Percentiles rank a stretch among this genome's conserved stretches.
Evolutionary conservation across 2,888 invertebrate species (phyloP).

Genomic region (Aphidius colemani): DNA sequence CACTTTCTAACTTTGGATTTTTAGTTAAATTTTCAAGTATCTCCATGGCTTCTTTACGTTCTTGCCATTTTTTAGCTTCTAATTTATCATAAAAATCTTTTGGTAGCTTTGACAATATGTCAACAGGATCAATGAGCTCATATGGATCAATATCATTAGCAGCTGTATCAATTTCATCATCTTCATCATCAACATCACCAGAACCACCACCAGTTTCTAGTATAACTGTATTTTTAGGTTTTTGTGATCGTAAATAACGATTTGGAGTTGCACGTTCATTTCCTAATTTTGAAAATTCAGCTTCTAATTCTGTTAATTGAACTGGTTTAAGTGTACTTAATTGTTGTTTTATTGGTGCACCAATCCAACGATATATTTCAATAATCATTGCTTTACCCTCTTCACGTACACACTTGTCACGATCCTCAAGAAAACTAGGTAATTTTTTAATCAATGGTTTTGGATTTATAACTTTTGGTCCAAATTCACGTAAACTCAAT

Average conservation of each 20-base stretch:
- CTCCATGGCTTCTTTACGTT: constrained; percentile 91
- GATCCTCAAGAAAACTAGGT: constrained; percentile 81
- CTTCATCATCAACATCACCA: constrained; percentile 64
- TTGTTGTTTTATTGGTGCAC: constrained; percentile 81
- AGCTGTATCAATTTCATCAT: constrained; percentile 65
- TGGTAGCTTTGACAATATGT: constrained; percentile 89
- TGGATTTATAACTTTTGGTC: constrained; percentile 85
- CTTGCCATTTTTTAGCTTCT: constrained; percentile 96
- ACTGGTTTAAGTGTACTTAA: constrained; percentile 86
- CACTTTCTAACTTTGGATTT: constrained; percentile 84
- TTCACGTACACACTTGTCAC: constrained; percentile 90
- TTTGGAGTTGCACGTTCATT: constrained; percentile 72
- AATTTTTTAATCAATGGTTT: constrained; percentile 90
- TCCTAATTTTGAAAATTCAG: constrained; percentile 79
- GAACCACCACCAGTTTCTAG: constrained; percentile 62
- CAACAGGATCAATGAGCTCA: constrained; percentile 89
- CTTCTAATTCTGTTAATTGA: constrained; percentile 85
- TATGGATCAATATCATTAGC: constrained; percentile 80
- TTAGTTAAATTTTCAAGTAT: constrained; percentile 77
- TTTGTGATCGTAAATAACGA: constrained; percentile 82
- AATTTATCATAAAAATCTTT: constrained; percentile 94
- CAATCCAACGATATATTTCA: constrained; percentile 93
- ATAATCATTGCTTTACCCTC: constrained; percentile 90
- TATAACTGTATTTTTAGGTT: constrained; percentile 69
- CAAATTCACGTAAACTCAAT: constrained; percentile 84